phyloP scores from a whole-genome alignment of 2,888 invertebrate species.

The Eudemis profundana region DNA sequence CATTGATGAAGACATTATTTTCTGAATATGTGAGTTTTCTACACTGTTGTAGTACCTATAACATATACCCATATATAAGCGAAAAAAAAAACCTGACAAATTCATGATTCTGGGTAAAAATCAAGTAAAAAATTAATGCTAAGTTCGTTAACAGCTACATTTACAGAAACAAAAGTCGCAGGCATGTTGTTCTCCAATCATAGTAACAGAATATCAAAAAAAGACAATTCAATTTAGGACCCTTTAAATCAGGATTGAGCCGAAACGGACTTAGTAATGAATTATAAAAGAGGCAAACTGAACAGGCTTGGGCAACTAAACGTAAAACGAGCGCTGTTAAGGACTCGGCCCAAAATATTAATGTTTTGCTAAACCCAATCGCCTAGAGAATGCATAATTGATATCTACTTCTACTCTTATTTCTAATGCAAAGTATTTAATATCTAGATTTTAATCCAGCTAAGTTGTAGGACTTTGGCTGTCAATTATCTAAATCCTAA shows the following conservation, averaged over 20 bases:
- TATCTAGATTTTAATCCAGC: neutral
- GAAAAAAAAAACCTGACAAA: too few relatives aligned
- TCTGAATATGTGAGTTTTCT: too few relatives aligned
- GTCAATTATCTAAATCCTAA: neutral
- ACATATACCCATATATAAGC: too few relatives aligned
- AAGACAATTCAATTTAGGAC: constrained; percentile 3
- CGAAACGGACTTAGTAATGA: constrained; percentile 29
- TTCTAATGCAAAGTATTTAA: neutral
- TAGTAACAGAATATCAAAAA: neutral
- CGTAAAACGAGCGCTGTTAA: constrained; percentile 5
- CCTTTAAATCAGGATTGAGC: constrained; percentile 17
- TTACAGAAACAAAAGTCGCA: too few relatives aligned
- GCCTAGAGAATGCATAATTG: constrained; percentile 27
- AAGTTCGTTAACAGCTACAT: too few relatives aligned
- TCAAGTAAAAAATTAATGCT: too few relatives aligned
- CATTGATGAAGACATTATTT: too few relatives aligned
- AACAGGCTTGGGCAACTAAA: constrained; percentile 6
- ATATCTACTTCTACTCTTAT: constrained; percentile 13
- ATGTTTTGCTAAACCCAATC: constrained; percentile 13
- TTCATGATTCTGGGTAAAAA: too few relatives aligned
- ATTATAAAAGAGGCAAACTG: constrained; percentile 32
- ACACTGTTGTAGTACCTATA: too few relatives aligned
- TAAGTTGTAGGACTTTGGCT: neutral
- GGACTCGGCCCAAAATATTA: constrained; percentile 9
- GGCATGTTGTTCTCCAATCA: too few relatives aligned